Evolutionary conservation across 2,888 invertebrate species (phyloP), one percentile per base, ranked within the genome.

Genomic region (Scrobipalpa atriplicella): DNA sequence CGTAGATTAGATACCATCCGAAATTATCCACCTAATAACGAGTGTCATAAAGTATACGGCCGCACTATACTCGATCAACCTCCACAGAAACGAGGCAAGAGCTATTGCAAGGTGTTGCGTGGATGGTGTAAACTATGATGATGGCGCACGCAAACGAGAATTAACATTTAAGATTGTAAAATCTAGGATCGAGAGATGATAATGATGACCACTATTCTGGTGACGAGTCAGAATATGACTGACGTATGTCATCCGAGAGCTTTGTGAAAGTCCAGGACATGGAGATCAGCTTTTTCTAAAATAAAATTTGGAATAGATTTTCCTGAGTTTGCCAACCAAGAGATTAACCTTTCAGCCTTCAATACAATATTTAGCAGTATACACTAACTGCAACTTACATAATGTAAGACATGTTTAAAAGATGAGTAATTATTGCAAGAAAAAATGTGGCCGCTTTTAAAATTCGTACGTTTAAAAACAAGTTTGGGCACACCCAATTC

Each of bases 11-110:
- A 77, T 78, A 81, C 78, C 77, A 73, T 76, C 82, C 78, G 71
- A 84, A 86, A 84, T 83, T 80, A 81, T 81, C 79, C 81, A 79
- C 71, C 83, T 85, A 83, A 83, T 82, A 85, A 84, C 80, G 75
- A 81, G 79, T 70, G 73, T 67, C 66, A 64, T 66, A 65, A 65
- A 77, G 70, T 76, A 80, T 84, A 84, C 79, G 72, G 79, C 83
- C 78, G 76, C 78, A 79, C 76, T 72, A 64, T 61, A 58, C 58
- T 61, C 41, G 72, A 72, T 73, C 72, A 74, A 75, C 74, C 75
- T 74, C 72, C 75, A 74, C 76, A 75, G 75, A 73, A 73, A 77
- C 70, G 71, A 76, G 64, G 77, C 75, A 71, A 73, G 74, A 73
- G 72, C 73, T 79, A 80, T 82, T 81, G 77, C 77, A 79, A 75